A percentile compares a stretch with the other conserved stretches of the same genome.
Conservation (phyloP, 2,888 invertebrate genomes). For the Acrobasis repandana region DNA sequence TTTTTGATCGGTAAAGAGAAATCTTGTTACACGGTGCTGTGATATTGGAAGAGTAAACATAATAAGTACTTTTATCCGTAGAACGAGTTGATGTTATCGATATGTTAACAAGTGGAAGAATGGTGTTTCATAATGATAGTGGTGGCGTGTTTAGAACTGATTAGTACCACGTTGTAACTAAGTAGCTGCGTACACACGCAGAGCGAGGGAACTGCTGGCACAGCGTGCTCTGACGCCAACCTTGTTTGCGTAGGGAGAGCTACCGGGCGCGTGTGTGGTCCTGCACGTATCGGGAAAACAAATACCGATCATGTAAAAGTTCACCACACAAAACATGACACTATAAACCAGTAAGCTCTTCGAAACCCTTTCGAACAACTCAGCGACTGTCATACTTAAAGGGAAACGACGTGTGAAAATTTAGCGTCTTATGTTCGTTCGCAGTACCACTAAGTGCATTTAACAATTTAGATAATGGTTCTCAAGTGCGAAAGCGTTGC, state of each 20-base stretch:
- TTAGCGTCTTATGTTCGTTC: slow-evolving; percentile 46
- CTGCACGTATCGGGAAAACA: slow-evolving; percentile 39
- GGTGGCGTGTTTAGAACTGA: slow-evolving; percentile 69
- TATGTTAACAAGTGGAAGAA: slow-evolving; percentile 70
- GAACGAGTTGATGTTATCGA: slow-evolving; percentile 64
- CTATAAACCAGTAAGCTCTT: slow-evolving; percentile 22
- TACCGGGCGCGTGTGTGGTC: slow-evolving; percentile 72
- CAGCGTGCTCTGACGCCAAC: slow-evolving; percentile 55
- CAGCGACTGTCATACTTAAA: slow-evolving; percentile 40
- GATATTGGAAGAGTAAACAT: slow-evolving; percentile 43
- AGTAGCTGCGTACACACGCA: slow-evolving; percentile 61
- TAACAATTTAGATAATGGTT: slow-evolving; percentile 71
- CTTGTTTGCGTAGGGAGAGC: slow-evolving; percentile 68
- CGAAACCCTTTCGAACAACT: slow-evolving; percentile 38
- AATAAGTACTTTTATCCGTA: slow-evolving; percentile 50
- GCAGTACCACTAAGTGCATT: slow-evolving; percentile 63
- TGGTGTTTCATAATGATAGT: slow-evolving; percentile 71
- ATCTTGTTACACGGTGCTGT: slow-evolving; percentile 26
- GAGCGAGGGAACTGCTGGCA: slow-evolving; percentile 52
- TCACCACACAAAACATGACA: slow-evolving; percentile 24
- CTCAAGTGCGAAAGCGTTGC: slow-evolving; percentile 56
- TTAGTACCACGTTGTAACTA: slow-evolving; percentile 65
- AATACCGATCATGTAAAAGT: slow-evolving; percentile 25
- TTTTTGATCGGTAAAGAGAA: slow-evolving; percentile 20
- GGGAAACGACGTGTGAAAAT: slow-evolving; percentile 51